Evolutionary conservation across 2,113 vertebrate genomes (phyloP).

Genomic region (Gopherus evgoodei): DNA sequence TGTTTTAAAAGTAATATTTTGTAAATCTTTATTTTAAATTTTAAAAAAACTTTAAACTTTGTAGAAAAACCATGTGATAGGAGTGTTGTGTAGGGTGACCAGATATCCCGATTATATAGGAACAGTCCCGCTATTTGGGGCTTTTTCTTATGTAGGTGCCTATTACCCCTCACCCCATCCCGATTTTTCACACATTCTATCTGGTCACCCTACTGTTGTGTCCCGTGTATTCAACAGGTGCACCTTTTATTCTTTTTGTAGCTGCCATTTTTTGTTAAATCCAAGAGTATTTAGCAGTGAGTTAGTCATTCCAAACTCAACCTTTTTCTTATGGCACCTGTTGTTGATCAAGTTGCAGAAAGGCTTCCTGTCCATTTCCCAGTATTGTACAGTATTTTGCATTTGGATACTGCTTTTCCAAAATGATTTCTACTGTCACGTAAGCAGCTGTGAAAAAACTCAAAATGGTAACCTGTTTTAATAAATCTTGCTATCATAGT

Average conservation of each 20-base stretch:
- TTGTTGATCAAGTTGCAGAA: not conserved
- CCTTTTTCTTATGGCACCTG: not conserved
- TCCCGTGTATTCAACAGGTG: not conserved
- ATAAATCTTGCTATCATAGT: not conserved
- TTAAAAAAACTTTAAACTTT: not conserved
- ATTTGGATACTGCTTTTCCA: not conserved
- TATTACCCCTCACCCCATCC: no score
- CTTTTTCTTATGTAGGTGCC: no score
- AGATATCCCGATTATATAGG: no score
- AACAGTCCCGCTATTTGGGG: no score
- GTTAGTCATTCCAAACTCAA: not conserved
- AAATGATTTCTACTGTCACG: not conserved
- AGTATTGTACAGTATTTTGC: not conserved
- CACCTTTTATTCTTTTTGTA: not conserved
- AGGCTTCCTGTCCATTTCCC: not conserved
- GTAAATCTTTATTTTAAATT: not conserved
- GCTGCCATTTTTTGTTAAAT: not conserved
- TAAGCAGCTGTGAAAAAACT: not conserved
- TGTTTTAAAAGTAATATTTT: not conserved
- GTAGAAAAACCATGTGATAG: slow-evolving; percentile 17
- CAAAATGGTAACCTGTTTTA: not conserved
- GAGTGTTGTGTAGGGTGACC: not conserved
- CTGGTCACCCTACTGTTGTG: not conserved
- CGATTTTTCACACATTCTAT: no score
- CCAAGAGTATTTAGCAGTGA: not conserved